These are phyloP conservation scores for Polydesmus complanatus DNA, from an alignment of 2,888 invertebrate species.

Conservation along the genomic window DNA sequence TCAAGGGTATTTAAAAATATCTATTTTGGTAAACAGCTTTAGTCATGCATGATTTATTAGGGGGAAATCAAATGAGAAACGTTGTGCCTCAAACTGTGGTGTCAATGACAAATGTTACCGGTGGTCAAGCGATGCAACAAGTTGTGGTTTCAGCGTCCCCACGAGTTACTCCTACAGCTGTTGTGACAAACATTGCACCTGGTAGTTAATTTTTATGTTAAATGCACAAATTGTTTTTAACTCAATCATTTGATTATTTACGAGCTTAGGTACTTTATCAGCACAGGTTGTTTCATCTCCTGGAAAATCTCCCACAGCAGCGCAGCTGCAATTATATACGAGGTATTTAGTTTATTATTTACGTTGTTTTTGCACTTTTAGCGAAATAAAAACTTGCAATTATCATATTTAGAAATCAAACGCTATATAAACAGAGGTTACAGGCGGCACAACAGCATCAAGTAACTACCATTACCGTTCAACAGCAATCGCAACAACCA, in stretches of 20 bases:
- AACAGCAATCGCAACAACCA: constrained; percentile 4
- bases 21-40: no score
- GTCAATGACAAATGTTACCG: not conserved
- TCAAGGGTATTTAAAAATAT: no score
- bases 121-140: not conserved
- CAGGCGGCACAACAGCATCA: constrained; percentile 15
- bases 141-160: not conserved
- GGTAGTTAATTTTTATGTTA: no score
- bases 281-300: not conserved
- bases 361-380: no score
- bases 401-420: constrained; percentile 17
- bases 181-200: not conserved
- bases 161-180: not conserved
- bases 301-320: not conserved
- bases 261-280: no score
- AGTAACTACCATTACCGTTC: constrained; percentile 9
- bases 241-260: no score
- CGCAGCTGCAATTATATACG: not conserved
- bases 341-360: no score
- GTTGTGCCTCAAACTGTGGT: not conserved
- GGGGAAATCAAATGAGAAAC: not conserved
- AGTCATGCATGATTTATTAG: not conserved
- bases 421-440: constrained; percentile 19
- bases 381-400: no score
- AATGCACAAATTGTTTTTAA: no score